These are phyloP conservation scores for Cantharis lateralis DNA, from an alignment of 2,888 invertebrate species.

Conservation along the genomic window DNA sequence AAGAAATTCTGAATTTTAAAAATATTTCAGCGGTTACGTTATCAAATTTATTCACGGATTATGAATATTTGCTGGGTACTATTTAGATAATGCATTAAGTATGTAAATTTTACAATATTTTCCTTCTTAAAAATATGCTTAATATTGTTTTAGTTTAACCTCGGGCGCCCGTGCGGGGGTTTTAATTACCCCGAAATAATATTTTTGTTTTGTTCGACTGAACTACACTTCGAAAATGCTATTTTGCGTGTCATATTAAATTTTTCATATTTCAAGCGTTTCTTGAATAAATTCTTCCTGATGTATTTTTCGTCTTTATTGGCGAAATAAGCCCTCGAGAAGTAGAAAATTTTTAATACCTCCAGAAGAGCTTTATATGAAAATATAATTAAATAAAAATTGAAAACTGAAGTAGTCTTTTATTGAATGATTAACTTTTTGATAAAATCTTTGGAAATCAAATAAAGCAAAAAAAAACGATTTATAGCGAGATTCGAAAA, in stretches of 20 bases:
- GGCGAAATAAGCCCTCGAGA: background rate
- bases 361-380: background rate
- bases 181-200: background rate
- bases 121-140: background rate
- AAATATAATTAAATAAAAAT: background rate
- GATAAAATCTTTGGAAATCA: background rate
- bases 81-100: background rate
- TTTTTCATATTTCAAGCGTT: background rate
- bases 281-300: background rate
- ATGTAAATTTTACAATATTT: background rate
- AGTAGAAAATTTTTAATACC: background rate
- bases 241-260: background rate
- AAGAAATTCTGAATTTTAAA: constrained; percentile 4
- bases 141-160: background rate
- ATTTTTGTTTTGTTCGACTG: background rate
- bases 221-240: background rate
- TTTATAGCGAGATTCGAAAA: background rate
- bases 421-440: background rate
- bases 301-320: background rate
- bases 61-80: constrained; percentile 3
- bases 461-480: background rate
- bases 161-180: background rate
- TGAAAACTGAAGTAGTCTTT: background rate
- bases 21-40: constrained; percentile 1
- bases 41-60: constrained; percentile 8